Percentiles rank a stretch among this genome's conserved stretches.
These are phyloP conservation scores for Acrocyrtus sp. DNA, from an alignment of 2,888 invertebrate species.

Conservation along the genomic window DNA sequence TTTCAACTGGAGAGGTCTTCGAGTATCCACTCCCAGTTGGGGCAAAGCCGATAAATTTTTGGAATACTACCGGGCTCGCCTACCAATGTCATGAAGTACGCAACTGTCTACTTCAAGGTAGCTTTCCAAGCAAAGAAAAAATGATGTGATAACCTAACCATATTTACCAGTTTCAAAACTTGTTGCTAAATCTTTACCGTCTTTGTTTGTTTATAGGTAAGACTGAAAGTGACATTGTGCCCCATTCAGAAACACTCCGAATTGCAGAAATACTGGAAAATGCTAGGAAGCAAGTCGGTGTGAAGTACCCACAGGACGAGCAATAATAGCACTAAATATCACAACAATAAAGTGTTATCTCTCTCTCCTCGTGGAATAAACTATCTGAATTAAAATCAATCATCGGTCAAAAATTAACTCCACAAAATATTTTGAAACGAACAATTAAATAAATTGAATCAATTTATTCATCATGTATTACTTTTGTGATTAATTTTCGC, in stretches of 20 bases:
- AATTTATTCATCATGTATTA: too few species aligned
- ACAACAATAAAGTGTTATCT: too few species aligned
- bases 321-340: too few species aligned
- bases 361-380: too few species aligned
- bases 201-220: constrained; percentile 69
- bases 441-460: too few species aligned
- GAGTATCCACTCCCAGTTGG: constrained; percentile 75
- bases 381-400: too few species aligned
- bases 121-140: neutral
- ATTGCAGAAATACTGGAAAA: constrained; percentile 79
- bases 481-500: too few species aligned
- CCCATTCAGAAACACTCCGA: constrained; percentile 76
- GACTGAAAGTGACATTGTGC: constrained; percentile 76
- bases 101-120: constrained; percentile 76
- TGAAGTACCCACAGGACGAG: constrained; percentile 69
- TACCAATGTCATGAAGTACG: constrained; percentile 84
- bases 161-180: too few species aligned
- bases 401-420: too few species aligned
- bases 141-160: neutral
- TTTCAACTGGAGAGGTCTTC: constrained; percentile 71
- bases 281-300: constrained; percentile 76
- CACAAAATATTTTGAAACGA: too few species aligned
- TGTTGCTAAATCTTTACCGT: neutral
- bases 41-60: constrained; percentile 73
- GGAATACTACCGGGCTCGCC: constrained; percentile 78